Evolutionary conservation across 2,888 invertebrate genomes (phyloP), one percentile per base, ranked within the genome.

Genomic region (Morpho achilles): DNA sequence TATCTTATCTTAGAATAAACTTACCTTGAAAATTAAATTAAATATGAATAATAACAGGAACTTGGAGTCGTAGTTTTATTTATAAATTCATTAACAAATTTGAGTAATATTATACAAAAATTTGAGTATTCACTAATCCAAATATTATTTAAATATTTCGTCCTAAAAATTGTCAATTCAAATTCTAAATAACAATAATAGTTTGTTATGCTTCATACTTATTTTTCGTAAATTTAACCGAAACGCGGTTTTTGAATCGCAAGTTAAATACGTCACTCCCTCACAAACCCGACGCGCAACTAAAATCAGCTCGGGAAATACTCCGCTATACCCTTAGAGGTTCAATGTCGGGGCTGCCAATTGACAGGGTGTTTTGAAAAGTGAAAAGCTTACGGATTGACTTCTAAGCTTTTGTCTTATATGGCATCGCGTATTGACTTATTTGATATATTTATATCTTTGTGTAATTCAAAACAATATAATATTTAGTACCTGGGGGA

Each of bases 221-320:
- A 23, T 53, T 54, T 9, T 48, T 8, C 54, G 54, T 54, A 47
- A 45, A 23, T 42, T 42, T 40, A 48, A 22, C 48, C 39, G 3
- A 23, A 22, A n/a, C 50, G 45, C 32, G 42, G 7, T 22, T 54
- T 5, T 40, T 40, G 10, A 49, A 41, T 42, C 7, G 41, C 42
- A 41, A 32, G 32, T 32, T 32, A 32, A 40, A 51, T 50, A 51
- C 58, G 53, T 22, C 57, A 49, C 49, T 40, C 55, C 62, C 40
- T 43, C 45, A 50, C 57, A 40, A 42, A 49, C 57, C 39, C 54
- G 52, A 51, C 56, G 57, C 62, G 60, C 60, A 54, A 62, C 62
- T 62, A 54, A 61, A 50, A 42, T 49, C 55, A 42, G 42, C 55
- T 58, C 54, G 46, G 39, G 46, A 53, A 50, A 32, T 32, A 50